Evolutionary conservation across 2,888 invertebrate genomes (phyloP).

Genomic region (Physocephala rufipes): DNA sequence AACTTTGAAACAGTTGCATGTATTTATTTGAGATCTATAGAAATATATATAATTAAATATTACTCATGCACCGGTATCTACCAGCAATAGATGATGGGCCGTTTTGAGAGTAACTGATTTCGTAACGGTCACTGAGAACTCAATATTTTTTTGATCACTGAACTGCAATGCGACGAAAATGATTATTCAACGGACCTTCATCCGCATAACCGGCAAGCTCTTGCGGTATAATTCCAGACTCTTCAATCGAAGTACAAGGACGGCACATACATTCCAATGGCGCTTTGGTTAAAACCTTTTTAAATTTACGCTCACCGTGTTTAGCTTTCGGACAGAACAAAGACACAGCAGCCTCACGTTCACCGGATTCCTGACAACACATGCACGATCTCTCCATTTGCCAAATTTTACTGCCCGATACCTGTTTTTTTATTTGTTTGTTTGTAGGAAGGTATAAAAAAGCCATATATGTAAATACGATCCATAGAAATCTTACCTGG

Average conservation of each 20-base stretch:
- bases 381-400: conserved; percentile 95
- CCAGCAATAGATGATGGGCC: too few species aligned
- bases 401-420: conserved; percentile 95
- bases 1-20: too few species aligned
- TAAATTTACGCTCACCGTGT: conserved; percentile 83
- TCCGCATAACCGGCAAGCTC: conserved; percentile 88
- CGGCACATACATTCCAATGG: conserved; percentile 94
- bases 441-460: neutral
- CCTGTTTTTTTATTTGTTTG: conserved; percentile 68
- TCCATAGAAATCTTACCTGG: conserved; percentile 71
- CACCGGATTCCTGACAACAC: conserved; percentile 94
- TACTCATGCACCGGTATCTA: too few species aligned
- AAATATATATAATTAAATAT: too few species aligned
- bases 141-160: too few species aligned
- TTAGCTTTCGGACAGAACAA: conserved; percentile 90
- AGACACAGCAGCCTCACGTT: conserved; percentile 88
- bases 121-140: too few species aligned
- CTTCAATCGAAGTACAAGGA: conserved; percentile 89
- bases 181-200: conserved; percentile 81
- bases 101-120: neutral
- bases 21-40: too few species aligned
- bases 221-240: conserved; percentile 87
- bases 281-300: conserved; percentile 91
- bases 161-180: conserved; percentile 76
- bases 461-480: neutral